Percentiles rank a stretch among this genome's conserved stretches.
Conservation (phyloP, 92 coral and sea anemone species). For the Virgularia gustaviana region DNA sequence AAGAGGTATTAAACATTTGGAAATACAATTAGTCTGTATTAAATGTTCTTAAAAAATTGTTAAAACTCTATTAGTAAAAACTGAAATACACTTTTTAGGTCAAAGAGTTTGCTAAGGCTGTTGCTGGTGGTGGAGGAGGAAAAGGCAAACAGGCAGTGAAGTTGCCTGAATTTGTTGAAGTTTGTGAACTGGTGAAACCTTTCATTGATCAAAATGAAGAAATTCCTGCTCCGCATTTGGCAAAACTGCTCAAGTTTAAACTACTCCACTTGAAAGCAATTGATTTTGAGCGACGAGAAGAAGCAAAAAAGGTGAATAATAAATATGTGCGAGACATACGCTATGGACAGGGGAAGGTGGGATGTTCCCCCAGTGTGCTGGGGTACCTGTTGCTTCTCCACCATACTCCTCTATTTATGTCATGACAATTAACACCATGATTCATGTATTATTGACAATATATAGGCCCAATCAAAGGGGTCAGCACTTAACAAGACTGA, state of each 20-base stretch:
- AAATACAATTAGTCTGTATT: neutral
- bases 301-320: slow-evolving; percentile 69
- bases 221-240: slow-evolving; percentile 76
- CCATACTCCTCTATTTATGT: too few species aligned
- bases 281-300: slow-evolving; percentile 91
- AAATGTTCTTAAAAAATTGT: neutral
- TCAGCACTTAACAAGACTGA: slow-evolving; percentile 80
- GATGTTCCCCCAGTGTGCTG: neutral
- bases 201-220: slow-evolving; percentile 85
- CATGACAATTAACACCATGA: too few species aligned
- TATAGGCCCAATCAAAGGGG: slow-evolving; percentile 38
- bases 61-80: neutral
- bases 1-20: slow-evolving; percentile 59
- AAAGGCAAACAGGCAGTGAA: slow-evolving; percentile 74
- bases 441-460: too few species aligned
- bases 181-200: slow-evolving; percentile 93
- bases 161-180: slow-evolving; percentile 85
- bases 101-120: slow-evolving; percentile 71
- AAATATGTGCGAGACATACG: too few species aligned
- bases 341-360: too few species aligned
- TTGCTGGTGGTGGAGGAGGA: slow-evolving; percentile 83
- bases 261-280: slow-evolving; percentile 75
- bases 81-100: slow-evolving; percentile 47
- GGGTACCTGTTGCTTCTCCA: too few species aligned
- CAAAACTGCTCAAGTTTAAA: slow-evolving; percentile 87